These are phyloP conservation scores for Brachypalpus laphriformis DNA, from an alignment of 2,888 invertebrate species.

Conservation along the genomic window DNA sequence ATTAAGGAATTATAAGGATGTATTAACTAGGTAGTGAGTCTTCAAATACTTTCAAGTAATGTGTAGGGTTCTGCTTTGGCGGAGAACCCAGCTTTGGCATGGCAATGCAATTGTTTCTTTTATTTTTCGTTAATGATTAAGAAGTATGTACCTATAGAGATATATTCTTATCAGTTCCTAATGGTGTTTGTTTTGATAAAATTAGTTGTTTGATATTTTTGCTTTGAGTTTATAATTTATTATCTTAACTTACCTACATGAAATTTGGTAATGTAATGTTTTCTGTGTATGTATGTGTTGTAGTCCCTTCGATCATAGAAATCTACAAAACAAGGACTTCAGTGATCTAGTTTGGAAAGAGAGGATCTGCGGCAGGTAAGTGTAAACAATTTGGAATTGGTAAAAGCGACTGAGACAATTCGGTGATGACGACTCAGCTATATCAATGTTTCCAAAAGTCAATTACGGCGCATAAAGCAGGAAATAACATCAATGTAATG, in stretches of 20 bases:
- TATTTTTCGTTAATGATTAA: slow-evolving; percentile 15
- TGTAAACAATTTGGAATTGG: too few species aligned
- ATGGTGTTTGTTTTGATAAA: slow-evolving; percentile 41
- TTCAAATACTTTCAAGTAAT: slow-evolving; percentile 9
- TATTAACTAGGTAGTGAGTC: not conserved
- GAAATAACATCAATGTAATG: too few species aligned
- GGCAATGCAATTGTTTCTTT: slow-evolving; percentile 15
- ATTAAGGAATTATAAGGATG: not conserved
- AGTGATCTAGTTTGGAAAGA: too few species aligned
- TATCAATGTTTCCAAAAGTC: too few species aligned
- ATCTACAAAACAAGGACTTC: not conserved
- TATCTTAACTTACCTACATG: slow-evolving; percentile 1
- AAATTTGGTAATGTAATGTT: slow-evolving; percentile 5
- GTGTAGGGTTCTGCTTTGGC: not conserved
- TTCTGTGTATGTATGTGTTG: not conserved
- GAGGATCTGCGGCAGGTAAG: too few species aligned
- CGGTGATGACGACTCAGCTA: too few species aligned
- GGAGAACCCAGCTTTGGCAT: not conserved
- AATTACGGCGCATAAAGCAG: too few species aligned
- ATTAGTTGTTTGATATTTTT: slow-evolving; percentile 24
- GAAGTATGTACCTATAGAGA: not conserved
- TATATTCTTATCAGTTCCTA: slow-evolving; percentile 8
- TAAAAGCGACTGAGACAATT: too few species aligned
- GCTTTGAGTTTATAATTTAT: not conserved
- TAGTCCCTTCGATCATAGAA: not conserved